Evolutionary conservation across 2,797 vertebrate species (phyloP).

Genomic region (Decapterus maruadsi): DNA sequence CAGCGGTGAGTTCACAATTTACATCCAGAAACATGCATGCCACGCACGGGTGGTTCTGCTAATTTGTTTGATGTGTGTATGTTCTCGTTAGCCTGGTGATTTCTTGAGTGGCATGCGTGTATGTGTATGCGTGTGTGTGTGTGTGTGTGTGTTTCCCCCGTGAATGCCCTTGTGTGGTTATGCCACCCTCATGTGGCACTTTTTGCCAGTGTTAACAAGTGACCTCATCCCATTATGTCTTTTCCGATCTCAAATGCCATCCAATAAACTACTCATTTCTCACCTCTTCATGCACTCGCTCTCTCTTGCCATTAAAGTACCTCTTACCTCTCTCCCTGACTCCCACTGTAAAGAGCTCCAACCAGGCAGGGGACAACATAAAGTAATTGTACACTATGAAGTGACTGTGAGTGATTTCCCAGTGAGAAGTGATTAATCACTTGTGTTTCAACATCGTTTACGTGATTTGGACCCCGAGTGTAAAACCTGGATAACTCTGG

Average conservation of each 20-base stretch:
- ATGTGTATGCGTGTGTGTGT: conserved; percentile 3
- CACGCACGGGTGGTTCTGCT: conserved; percentile 34
- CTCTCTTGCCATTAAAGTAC: conserved; percentile 54
- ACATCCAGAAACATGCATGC: conserved; percentile 56
- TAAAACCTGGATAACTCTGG: conserved; percentile 2
- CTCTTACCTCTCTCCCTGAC: conserved; percentile 45
- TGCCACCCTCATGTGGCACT: conserved; percentile 60
- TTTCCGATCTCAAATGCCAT: conserved; percentile 71
- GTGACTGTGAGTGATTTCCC: conserved; percentile 46
- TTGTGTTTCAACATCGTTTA: conserved; percentile 23
- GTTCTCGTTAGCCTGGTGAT: conserved; percentile 49
- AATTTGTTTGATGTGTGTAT: conserved; percentile 49
- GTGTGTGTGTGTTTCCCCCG: background rate
- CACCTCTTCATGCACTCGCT: conserved; percentile 69
- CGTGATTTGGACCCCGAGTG: conserved; percentile 21
- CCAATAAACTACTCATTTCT: conserved; percentile 71
- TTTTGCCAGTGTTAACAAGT: conserved; percentile 77
- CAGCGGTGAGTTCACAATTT: conserved; percentile 46
- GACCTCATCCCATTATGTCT: conserved; percentile 74
- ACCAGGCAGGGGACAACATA: conserved; percentile 24
- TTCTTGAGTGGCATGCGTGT: conserved; percentile 40
- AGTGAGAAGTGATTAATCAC: conserved; percentile 41
- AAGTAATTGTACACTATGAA: conserved; percentile 40
- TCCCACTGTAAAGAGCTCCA: conserved; percentile 30
- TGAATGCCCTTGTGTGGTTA: conserved; percentile 55